Base-by-base conservation (phyloP, 1,140 invertebrate species). In the Hycleus cichorii region DNA sequence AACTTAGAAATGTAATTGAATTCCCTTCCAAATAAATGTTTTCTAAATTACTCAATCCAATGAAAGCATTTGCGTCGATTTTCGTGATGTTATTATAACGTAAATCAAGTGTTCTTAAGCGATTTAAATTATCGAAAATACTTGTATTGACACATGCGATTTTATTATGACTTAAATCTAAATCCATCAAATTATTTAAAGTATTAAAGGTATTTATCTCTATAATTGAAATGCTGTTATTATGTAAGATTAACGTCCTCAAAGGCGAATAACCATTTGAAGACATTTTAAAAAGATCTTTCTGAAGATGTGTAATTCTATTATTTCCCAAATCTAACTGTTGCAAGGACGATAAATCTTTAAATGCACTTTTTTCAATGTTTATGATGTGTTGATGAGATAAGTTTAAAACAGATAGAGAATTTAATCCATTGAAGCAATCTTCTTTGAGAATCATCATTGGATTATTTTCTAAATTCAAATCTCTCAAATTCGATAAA, bases 261-360 rank as follows among this genome's bases (percentile, higher is more conserved):
- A 12, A 52, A 43, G 26, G 47, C n/a, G 10, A 24, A n/a, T 18
- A 58, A 47, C 4, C 18, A 4, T 4, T 32, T 32, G 27, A 32
- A 32, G 27, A 32, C 27, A 4, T 7, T 4, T 56, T 27, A 18
- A 58, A 56, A 32, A 46, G 39, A 3, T 11, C 42, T 38, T 51
- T 24, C 2, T 57, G 26, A 47, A 62, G 8, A 44, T 9, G 2
- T 39, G 42, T 9, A 9, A 62, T 27, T 10, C 40, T 9, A 47
- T 62, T 62, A 5, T 49, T 8, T 1, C 32, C 12, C 11, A 62
- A 47, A 27, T 48, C 39, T 39, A 62, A 47, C n/a, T 39, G 12
- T 18, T 40, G 12, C 4, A 88, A 71, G 58, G 81, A 81, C 26
- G 67, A 2, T 32, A 52, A 62, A 11, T 39, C n/a, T 26, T 39